Base-by-base conservation (phyloP, 2,113 vertebrate genomes). In the Phoenicopterus ruber region DNA sequence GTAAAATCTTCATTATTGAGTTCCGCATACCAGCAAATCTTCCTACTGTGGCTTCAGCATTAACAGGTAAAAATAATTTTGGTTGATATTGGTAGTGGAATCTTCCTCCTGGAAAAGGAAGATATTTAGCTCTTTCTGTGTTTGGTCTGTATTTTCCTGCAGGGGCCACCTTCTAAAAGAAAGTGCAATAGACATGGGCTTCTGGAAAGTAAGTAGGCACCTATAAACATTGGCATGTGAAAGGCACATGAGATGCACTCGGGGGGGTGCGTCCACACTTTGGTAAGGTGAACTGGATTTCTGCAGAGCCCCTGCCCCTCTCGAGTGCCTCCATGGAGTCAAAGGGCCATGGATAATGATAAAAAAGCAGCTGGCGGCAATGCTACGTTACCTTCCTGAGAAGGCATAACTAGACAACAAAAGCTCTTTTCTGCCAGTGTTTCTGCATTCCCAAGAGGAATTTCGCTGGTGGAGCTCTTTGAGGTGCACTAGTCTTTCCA, bases 381-480 rank as follows among this genome's bases (percentile, higher is more conserved):
- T 19, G 21, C 34, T 34, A 7, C 2, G 3, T 57, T 34, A 40
- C 42, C 29, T 49, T 57, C n/a, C 47, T 38, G 26, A 46, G 12
- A 46, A 38, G 38, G 20, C 36, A 44, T 19, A 29, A 13, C 9
- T 17, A 47, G 34, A 40, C 24, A 49, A 17, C 6, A 24, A 49
- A 57, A 49, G 18, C 10, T 76, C 44, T 42, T 58, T 57, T 55
- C 28, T 66, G 24, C 11, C 18, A 8, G 2, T 16, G 31, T 12
- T 46, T 4, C 36, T 67, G 31, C 15, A 34, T 62, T 79, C 65
- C 34, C 40, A 79, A 8, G 10, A 17, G 15, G 12, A 49, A 16
- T n/a, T 76, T 58, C 0, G 0, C 17, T 0, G 5, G 34, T 25
- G 76, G 47, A 40, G 22, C 47, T 34, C 7, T 63, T 40, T 46